These are phyloP conservation scores for Apeira syringaria DNA, from an alignment of 2,888 invertebrate species.

Conservation along the genomic window DNA sequence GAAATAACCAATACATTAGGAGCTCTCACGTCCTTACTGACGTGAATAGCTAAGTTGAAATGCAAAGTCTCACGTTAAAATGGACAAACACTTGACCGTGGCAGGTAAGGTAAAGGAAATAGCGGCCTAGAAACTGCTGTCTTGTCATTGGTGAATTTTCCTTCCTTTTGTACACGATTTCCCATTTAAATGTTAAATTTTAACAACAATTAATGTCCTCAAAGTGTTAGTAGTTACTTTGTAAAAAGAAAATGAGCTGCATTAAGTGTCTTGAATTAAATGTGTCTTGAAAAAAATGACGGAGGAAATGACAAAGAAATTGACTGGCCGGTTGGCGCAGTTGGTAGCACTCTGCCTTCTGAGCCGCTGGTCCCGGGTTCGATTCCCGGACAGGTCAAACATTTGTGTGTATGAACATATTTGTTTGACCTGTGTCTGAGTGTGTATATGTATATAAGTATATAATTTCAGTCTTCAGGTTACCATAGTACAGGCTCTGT, in stretches of 20 bases:
- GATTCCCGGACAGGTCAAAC: too few species aligned
- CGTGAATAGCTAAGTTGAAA: conserved; percentile 28
- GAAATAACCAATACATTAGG: conserved; percentile 41
- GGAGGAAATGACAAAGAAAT: too few species aligned
- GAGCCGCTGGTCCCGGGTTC: too few species aligned
- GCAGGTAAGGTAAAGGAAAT: conserved; percentile 54
- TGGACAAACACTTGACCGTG: conserved; percentile 50
- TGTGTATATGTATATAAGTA: too few species aligned
- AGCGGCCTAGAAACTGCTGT: conserved; percentile 51
- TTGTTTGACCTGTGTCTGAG: too few species aligned
- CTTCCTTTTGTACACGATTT: conserved; percentile 38
- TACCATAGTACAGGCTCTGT: too few species aligned
- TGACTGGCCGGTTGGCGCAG: too few species aligned
- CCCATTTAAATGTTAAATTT: conserved; percentile 20
- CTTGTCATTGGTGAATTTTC: conserved; percentile 55
- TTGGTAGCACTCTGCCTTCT: too few species aligned
- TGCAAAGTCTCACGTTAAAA: conserved; percentile 18
- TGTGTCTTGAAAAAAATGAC: too few species aligned
- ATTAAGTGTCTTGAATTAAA: not conserved
- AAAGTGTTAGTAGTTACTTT: conserved; percentile 3
- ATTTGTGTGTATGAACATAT: too few species aligned
- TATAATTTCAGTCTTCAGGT: too few species aligned
- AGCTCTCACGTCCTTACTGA: conserved; percentile 31
- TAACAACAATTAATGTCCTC: conserved; percentile 11
- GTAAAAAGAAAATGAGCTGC: conserved; percentile 6